Percentiles rank a stretch among this genome's conserved stretches.
phyloP scores from a whole-genome alignment of 53 echinoderm and acorn worm species.

The Astropecten irregularis region DNA sequence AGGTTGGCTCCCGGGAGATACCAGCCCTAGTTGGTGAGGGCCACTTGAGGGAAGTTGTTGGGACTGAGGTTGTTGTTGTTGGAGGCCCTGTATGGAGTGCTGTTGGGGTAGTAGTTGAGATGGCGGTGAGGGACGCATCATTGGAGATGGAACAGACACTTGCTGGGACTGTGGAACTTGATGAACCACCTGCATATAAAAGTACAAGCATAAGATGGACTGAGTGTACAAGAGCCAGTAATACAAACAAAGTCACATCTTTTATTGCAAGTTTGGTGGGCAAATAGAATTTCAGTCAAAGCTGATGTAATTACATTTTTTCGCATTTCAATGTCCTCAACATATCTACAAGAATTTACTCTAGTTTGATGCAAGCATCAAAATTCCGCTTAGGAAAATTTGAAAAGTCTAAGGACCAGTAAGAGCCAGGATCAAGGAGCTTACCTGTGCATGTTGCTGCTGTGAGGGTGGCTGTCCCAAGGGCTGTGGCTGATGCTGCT shows the following conservation, averaged over 20 bases:
- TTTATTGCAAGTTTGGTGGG: too few species aligned
- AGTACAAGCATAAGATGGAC: background rate
- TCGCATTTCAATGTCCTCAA: background rate
- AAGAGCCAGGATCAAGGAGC: too few species aligned
- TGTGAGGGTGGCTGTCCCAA: slow-evolving; percentile 62
- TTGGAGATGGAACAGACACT: slow-evolving; percentile 41
- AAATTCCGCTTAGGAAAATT: too few species aligned
- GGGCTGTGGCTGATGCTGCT: slow-evolving; percentile 57
- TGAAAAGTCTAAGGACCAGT: too few species aligned
- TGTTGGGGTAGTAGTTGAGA: slow-evolving; percentile 72
- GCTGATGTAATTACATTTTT: too few species aligned
- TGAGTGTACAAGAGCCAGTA: background rate
- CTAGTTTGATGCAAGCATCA: too few species aligned
- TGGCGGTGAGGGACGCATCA: slow-evolving; percentile 68
- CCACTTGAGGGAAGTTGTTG: slow-evolving; percentile 59
- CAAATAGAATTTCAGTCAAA: too few species aligned
- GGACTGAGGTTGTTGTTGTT: slow-evolving; percentile 50
- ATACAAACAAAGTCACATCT: too few species aligned
- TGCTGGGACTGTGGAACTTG: slow-evolving; percentile 69
- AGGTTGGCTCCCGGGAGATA: slow-evolving; percentile 45
- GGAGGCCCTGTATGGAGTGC: slow-evolving; percentile 56
- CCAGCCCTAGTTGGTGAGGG: slow-evolving; percentile 47
- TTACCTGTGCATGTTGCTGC: slow-evolving; percentile 59
- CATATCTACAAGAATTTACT: too few species aligned
- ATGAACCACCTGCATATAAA: slow-evolving; percentile 60